Conservation (phyloP, 2,797 vertebrate genomes). For the Psittacula derbiana region DNA sequence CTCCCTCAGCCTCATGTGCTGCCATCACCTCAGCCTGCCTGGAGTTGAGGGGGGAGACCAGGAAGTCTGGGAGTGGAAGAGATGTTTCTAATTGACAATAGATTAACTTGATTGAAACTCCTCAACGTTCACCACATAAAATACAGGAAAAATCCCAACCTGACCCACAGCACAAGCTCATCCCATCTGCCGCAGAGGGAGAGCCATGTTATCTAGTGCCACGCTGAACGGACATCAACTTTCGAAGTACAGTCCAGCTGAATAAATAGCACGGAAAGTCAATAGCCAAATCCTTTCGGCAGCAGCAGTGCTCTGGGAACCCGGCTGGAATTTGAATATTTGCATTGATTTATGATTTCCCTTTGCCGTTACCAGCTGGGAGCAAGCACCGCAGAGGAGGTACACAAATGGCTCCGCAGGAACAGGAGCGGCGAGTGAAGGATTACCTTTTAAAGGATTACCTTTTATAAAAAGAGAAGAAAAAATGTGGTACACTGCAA, state of each 20-base stretch:
- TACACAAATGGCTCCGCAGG: background rate
- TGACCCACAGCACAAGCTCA: background rate
- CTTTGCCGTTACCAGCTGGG: background rate
- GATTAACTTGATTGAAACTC: background rate
- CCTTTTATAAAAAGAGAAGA: constrained; percentile 32
- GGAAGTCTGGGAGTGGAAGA: accelerated
- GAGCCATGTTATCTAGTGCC: background rate
- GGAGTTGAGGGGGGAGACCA: background rate
- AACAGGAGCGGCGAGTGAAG: background rate
- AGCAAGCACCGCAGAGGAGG: background rate
- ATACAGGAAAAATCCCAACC: background rate
- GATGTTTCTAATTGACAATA: background rate
- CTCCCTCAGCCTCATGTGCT: too few species aligned
- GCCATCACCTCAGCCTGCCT: background rate
- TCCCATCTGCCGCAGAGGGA: background rate
- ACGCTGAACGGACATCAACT: background rate
- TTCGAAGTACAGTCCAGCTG: constrained; percentile 27
- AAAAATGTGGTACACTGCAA: background rate
- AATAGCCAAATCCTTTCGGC: constrained; percentile 40
- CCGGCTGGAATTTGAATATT: constrained; percentile 47
- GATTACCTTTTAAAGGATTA: constrained; percentile 56
- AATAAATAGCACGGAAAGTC: constrained; percentile 36
- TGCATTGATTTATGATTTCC: background rate
- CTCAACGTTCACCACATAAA: background rate
- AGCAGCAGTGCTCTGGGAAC: constrained; percentile 7